Base-by-base conservation (phyloP, 2,888 invertebrate species). In the Panzeria rudis region DNA sequence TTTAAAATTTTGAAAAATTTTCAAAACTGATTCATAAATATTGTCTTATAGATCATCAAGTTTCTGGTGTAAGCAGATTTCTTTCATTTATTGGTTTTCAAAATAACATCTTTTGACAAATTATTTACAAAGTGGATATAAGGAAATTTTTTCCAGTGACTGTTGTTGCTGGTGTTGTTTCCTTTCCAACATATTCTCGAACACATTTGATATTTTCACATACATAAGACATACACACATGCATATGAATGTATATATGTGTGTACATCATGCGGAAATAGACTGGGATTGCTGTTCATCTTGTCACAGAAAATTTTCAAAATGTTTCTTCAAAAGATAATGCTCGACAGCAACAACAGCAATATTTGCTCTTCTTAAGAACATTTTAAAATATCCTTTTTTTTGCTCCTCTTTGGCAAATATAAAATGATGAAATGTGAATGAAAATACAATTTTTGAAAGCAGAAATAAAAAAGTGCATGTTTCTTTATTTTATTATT, bases 111-210 rank as follows among this genome's bases (percentile, higher is more conserved):
- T 85, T 79, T 85, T 78, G 82, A 75, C 87, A 87, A 86, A 86
- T 86, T 83, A 87, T 84, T 85, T 84, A 79, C 84, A 86, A 87
- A 87, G 85, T 84, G 86, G 86, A 86, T 82, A 79, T 64, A 75
- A 79, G 75, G 15, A 79, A 75, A 56, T 69, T 52, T 78, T 82
- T 61, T 35, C 13, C 15, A 72, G 17, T 52, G 72, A 0, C 35
- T 64, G 23, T 15, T 79, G 71, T 44, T 69, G 64, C 13, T 64
- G 54, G 13, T 64, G 71, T 35, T 66, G 41, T 32, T 29, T 73
- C 66, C 66, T 80, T 73, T 66, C 15, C 38, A 80, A 68, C 50
- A 73, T 81, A 54, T 73, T 59, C 41, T 56, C 69, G 62, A 59
- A 71, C 64, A 78, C 62, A 82, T 82, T 73, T 81, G 68, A 78